phyloP scores from a whole-genome alignment of 2,888 invertebrate genomes.

The Macrostomum cliftonense region DNA sequence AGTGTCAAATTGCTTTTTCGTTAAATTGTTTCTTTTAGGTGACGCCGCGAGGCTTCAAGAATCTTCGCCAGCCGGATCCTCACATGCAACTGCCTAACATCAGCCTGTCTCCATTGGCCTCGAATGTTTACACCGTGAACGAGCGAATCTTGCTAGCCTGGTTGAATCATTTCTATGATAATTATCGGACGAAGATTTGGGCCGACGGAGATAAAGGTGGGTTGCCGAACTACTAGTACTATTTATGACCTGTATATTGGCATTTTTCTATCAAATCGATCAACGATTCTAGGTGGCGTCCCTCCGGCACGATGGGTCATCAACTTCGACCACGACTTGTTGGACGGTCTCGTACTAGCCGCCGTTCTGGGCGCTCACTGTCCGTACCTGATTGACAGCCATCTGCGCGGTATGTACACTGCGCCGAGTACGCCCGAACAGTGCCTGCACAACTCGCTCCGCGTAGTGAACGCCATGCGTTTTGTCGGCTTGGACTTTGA shows the following conservation, averaged over 20 bases:
- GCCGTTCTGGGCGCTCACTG: slow-evolving; percentile 34
- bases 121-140: slow-evolving; percentile 32
- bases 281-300: slow-evolving; percentile 19
- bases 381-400: slow-evolving; percentile 33
- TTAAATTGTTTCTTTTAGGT: slow-evolving; percentile 15
- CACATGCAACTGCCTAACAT: slow-evolving; percentile 22
- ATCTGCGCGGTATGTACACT: slow-evolving; percentile 14
- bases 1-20: no score
- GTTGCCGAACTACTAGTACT: not conserved
- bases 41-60: slow-evolving; percentile 28
- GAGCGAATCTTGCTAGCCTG: slow-evolving; percentile 35
- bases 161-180: slow-evolving; percentile 36
- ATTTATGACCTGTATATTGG: not conserved
- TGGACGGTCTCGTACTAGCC: slow-evolving; percentile 35
- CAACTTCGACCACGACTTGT: slow-evolving; percentile 37
- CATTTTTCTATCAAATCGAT: not conserved
- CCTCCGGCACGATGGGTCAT: slow-evolving; percentile 36
- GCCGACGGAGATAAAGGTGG: slow-evolving; percentile 22
- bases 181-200: slow-evolving; percentile 29
- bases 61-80: slow-evolving; percentile 20
- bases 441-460: slow-evolving; percentile 27
- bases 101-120: slow-evolving; percentile 14
- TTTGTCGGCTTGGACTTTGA: slow-evolving; percentile 35
- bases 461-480: slow-evolving; percentile 31
- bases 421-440: slow-evolving; percentile 6